Percentiles rank a stretch among this genome's conserved stretches.
Evolutionary conservation across 2,113 vertebrate genomes (phyloP).

Genomic region (Stomatorhinus ivindoensis): DNA sequence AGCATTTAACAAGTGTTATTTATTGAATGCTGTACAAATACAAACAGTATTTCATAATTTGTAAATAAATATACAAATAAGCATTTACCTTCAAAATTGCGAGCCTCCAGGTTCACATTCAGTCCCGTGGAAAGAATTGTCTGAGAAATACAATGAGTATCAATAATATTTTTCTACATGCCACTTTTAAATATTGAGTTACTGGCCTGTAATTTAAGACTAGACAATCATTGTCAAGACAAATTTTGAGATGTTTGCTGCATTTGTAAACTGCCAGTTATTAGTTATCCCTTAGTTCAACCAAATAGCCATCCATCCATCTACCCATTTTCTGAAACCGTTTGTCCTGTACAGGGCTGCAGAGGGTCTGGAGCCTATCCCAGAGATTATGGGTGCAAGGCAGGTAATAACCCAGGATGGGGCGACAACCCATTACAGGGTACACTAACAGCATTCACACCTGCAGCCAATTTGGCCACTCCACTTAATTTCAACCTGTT

Average conservation of each 20-base stretch:
- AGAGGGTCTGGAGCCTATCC: neutral
- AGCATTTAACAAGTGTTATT: neutral
- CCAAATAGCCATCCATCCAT: neutral
- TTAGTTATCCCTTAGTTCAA: neutral
- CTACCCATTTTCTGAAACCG: neutral
- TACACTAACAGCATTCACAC: neutral
- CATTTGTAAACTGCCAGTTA: neutral
- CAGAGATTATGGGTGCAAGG: neutral
- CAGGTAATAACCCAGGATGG: neutral
- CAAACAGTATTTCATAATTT: neutral
- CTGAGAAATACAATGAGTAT: constrained; percentile 41
- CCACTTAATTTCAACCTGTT: neutral
- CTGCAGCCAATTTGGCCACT: neutral
- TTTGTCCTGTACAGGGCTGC: neutral
- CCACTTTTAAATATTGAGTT: neutral
- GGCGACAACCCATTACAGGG: neutral
- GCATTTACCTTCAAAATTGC: constrained; percentile 76
- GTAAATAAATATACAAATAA: neutral
- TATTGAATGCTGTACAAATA: neutral
- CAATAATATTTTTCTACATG: neutral
- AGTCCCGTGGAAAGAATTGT: constrained; percentile 59
- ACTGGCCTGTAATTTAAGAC: neutral
- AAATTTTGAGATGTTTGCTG: neutral
- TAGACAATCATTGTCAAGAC: neutral
- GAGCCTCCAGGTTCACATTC: constrained; percentile 65